Evolutionary conservation across 1,140 invertebrate species (phyloP).

Genomic region (Laupala kohalensis): DNA sequence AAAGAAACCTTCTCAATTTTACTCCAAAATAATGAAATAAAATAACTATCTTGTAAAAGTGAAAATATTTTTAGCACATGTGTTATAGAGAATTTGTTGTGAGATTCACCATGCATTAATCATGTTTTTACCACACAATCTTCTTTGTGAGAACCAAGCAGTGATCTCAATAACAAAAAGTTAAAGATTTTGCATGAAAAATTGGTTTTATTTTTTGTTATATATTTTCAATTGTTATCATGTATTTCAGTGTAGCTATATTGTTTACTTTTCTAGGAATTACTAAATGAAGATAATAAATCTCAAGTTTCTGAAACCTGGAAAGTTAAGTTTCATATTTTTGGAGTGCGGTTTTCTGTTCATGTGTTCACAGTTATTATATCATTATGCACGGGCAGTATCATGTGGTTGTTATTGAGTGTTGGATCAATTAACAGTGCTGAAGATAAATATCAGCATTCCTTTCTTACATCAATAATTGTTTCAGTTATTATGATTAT

Average conservation of each 20-base stretch:
- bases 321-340: background rate
- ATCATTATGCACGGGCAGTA: slow-evolving; percentile 27
- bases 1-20: too few relatives aligned
- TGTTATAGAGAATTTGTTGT: too few relatives aligned
- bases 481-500: slow-evolving; percentile 29
- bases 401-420: slow-evolving; percentile 31
- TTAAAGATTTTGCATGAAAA: too few relatives aligned
- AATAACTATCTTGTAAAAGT: too few relatives aligned
- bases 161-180: too few relatives aligned
- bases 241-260: too few relatives aligned
- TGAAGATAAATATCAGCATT: background rate
- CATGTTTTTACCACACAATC: too few relatives aligned
- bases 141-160: too few relatives aligned
- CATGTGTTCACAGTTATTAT: slow-evolving; percentile 30
- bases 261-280: too few relatives aligned
- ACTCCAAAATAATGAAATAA: too few relatives aligned
- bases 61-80: too few relatives aligned
- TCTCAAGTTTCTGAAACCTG: background rate
- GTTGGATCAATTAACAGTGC: slow-evolving; percentile 6
- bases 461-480: slow-evolving; percentile 25
- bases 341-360: slow-evolving; percentile 15
- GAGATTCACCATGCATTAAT: too few relatives aligned
- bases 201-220: slow-evolving; percentile 10
- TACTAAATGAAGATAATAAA: slow-evolving; percentile 28
- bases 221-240: slow-evolving; percentile 18